phyloP scores from a whole-genome alignment of 2,888 invertebrate species.

The Tortrix viridana region DNA sequence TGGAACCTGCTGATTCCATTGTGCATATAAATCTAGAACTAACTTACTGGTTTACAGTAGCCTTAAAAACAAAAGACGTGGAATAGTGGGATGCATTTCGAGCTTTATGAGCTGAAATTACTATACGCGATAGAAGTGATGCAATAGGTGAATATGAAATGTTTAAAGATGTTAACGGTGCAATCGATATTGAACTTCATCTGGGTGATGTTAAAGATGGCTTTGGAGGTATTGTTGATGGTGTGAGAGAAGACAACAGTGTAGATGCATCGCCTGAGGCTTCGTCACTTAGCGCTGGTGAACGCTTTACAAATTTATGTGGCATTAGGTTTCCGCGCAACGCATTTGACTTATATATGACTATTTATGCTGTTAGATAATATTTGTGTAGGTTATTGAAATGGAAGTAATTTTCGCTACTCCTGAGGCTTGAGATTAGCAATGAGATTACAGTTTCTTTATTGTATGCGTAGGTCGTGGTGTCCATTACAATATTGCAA shows the following conservation, averaged over 20 bases:
- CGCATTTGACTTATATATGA: conserved; percentile 56
- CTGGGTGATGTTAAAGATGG: conserved; percentile 1
- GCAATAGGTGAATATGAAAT: conserved; percentile 48
- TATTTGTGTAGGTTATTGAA: conserved; percentile 41
- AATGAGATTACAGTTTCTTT: conserved; percentile 33
- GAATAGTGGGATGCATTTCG: conserved; percentile 48
- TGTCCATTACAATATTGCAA: conserved; percentile 22
- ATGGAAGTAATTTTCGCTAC: conserved; percentile 39
- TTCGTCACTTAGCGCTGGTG: conserved; percentile 58
- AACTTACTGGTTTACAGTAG: conserved; percentile 59
- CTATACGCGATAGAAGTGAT: conserved; percentile 51
- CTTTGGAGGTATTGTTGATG: conserved; percentile 9
- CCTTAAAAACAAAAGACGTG: conserved; percentile 56
- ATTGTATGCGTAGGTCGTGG: conserved; percentile 32
- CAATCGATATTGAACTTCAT: conserved; percentile 43
- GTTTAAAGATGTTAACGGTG: conserved; percentile 39
- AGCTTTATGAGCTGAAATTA: conserved; percentile 55
- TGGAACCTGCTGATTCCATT: conserved; percentile 67
- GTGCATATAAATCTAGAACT: conserved; percentile 65
- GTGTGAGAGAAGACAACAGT: conserved; percentile 52
- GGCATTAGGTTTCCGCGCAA: conserved; percentile 57
- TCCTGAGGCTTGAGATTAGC: conserved; percentile 23
- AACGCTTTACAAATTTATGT: conserved; percentile 60
- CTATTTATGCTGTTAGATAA: conserved; percentile 50
- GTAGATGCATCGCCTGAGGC: conserved; percentile 52